Conservation (phyloP, 2,888 invertebrate species). For the Hymenopus coronatus region DNA sequence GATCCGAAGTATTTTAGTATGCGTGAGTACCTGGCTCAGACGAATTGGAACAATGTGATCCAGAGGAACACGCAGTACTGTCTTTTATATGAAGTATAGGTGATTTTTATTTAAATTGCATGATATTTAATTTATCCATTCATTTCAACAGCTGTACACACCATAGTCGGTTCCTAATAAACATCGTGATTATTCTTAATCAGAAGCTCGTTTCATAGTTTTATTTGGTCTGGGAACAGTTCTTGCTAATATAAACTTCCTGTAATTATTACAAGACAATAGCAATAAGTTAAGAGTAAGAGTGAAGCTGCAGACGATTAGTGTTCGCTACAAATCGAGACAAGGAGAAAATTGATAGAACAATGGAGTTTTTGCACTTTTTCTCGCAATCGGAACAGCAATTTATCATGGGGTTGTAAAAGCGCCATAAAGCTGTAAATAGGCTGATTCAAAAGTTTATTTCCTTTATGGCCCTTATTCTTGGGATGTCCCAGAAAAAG, state of each 20-base stretch:
- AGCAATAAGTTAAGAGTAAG: neutral
- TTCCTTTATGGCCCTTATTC: neutral
- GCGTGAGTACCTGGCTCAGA: no score
- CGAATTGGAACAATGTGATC: no score
- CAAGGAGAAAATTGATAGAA: neutral
- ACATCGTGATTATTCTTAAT: neutral
- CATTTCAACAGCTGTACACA: no score
- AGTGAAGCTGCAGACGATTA: neutral
- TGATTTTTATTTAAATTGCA: no score
- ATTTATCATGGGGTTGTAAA: neutral
- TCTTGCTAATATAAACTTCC: no score
- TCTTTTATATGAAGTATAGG: no score
- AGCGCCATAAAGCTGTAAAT: neutral
- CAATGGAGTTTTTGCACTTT: neutral
- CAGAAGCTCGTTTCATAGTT: neutral
- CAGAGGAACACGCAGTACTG: no score
- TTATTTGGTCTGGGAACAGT: neutral
- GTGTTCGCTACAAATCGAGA: neutral
- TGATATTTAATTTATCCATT: no score
- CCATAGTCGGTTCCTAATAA: no score
- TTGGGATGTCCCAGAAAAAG: neutral
- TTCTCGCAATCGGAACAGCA: neutral
- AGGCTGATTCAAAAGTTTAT: neutral
- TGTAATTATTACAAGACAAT: neutral
- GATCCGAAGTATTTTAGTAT: no score